Evolutionary conservation across 1,140 invertebrate species (phyloP), one percentile per base, ranked within the genome.

Genomic region (Brachionus rotundiformis): DNA sequence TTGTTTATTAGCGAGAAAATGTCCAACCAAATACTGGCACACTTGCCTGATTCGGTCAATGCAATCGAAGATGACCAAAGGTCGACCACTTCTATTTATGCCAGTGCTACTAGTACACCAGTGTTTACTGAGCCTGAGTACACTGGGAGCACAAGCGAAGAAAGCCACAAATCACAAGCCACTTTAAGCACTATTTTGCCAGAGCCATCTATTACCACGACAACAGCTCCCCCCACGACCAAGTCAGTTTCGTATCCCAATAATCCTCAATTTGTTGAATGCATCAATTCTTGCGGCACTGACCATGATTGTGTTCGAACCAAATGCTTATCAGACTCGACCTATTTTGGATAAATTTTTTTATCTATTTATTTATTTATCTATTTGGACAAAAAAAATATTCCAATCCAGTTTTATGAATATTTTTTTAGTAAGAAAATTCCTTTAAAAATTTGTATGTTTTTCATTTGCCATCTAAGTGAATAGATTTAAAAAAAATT

Each of bases 271-370:
- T 73, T 73, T 73, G 33, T 73, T 6, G 68, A 73, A 44, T 73
- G 68, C 41, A 44, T 73, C 7, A 73, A 73, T 73, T 44, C 68
- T 13, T 73, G 68, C 44, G 68, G 68, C 7, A 73, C 68, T 25
- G 68, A 73, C 44, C 68, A 73, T n/a, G 68, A 73, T 73, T 73
- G 68, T 73, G 68, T 73, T 25, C 33, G 68, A 44, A 41, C 36
- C 29, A 73, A 73, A 73, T 73, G 68, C 13, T 44, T 73, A 27
- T 44, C n/a, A 10, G 68, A 73, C 44, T 73, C 68, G 13, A 73
- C 68, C 27, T 73, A 73, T 73, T 73, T 73, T 73, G 68, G 68
- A 27, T 73, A 13, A 33, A 31, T 23, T 33, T 65, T 65, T 54
- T 54, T 54, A 16, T 49, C 0, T 10, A 23, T 49, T 23, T 23